Conservation (phyloP, 2,797 vertebrate species). For the Aviceda cuculoides region DNA sequence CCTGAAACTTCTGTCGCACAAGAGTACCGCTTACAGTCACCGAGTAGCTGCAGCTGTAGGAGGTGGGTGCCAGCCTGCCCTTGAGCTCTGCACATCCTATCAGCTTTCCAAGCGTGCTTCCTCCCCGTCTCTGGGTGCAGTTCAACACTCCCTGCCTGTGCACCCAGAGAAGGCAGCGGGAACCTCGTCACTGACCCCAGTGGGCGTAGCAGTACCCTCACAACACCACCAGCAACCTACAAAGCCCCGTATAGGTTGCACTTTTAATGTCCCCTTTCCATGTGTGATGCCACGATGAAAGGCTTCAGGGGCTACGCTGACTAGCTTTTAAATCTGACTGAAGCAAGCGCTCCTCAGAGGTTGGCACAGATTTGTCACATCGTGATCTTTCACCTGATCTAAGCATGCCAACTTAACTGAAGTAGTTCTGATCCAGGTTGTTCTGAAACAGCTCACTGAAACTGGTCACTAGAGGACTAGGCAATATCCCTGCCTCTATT, state of each 20-base stretch:
- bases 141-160: background rate
- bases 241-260: background rate
- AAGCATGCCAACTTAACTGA: background rate
- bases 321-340: background rate
- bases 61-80: background rate
- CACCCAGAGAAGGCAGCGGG: fast-evolving
- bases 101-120: background rate
- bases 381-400: background rate
- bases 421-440: background rate
- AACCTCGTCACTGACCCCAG: background rate
- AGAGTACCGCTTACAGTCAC: background rate
- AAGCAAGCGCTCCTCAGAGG: background rate
- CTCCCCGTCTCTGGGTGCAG: background rate
- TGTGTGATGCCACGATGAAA: background rate
- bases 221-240: background rate
- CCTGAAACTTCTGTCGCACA: background rate
- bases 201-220: background rate
- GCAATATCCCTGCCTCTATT: background rate
- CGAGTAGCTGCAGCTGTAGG: background rate
- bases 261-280: background rate
- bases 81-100: background rate
- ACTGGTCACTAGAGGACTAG: background rate
- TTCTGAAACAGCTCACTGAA: background rate
- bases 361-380: background rate
- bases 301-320: background rate